phyloP scores from a whole-genome alignment of 1,140 invertebrate species.

The Chironomus tepperi region DNA sequence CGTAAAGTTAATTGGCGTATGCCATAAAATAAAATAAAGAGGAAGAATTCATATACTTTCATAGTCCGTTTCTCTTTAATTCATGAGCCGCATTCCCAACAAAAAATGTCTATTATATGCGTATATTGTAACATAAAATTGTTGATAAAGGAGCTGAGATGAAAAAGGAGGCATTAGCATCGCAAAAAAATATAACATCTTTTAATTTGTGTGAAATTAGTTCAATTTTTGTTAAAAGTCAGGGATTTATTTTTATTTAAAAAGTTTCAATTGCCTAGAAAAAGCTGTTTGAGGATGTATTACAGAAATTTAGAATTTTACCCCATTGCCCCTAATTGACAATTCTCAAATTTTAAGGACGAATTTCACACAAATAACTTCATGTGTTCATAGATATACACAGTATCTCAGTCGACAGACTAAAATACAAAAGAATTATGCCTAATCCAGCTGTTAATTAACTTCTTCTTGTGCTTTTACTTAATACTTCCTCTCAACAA shows the following conservation, averaged over 20 bases:
- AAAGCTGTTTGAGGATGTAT: too few species aligned
- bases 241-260: too few species aligned
- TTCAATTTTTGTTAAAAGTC: too few species aligned
- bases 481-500: neutral
- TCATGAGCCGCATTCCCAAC: neutral
- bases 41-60: neutral
- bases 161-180: neutral
- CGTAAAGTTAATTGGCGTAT: slow-evolving; percentile 12
- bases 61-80: neutral
- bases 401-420: neutral
- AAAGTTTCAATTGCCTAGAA: too few species aligned
- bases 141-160: neutral
- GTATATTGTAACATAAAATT: neutral
- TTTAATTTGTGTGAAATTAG: neutral
- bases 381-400: too few species aligned
- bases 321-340: too few species aligned
- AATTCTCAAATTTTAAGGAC: too few species aligned
- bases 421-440: slow-evolving; percentile 15
- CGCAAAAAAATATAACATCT: neutral
- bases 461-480: neutral
- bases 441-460: slow-evolving; percentile 12
- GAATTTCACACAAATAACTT: too few species aligned
- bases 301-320: too few species aligned
- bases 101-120: neutral
- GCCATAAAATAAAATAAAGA: neutral